Evolutionary conservation across 1,140 invertebrate species (phyloP), one percentile per base, ranked within the genome.

Genomic region (Geopemphigus sp.): DNA sequence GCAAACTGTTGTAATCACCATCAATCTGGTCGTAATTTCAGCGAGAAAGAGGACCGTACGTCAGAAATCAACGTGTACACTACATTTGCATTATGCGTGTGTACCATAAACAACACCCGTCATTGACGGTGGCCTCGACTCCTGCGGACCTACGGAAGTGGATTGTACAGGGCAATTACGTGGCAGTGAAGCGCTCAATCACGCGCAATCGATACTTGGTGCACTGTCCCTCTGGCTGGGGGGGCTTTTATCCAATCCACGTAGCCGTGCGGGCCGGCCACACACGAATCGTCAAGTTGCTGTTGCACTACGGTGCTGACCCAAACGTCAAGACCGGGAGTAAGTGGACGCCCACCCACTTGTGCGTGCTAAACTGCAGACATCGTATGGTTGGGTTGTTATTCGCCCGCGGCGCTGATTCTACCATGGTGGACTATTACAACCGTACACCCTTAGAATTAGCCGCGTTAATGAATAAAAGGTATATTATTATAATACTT

Each of bases 251-350:
- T 8, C 72, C 54, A 11, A 12, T 74, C 24, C 72, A 74, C 54
- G 72, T 74, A 54, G 72, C 72, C 72, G 54, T 19, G 29, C 54
- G 22, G 19, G 19, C 32, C 29, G 56, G 54, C 54, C 50, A 45
- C 29, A 54, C 4, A 32, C 50, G n/a, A 19, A 74, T 74, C 72
- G 56, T 74, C 72, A 14, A 19, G 0, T 19, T 74, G n/a, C 54
- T 74, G 19, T 15, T 74, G 54, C 26, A 59, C 54, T 17, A n/a
- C 17, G 72, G 72, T 10, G 72, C 72, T 4, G n/a, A 74, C n/a
- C 29, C 72, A 3, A 57, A 74, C 54, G 29, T 29, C 5, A 19
- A 54, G 19, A 74, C 57, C 26, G 54, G 29, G 19, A 1, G 57
- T 19, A 24, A n/a, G 22, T 59, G 10, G n/a, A 74, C 72, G 5